Percentiles rank a stretch among this genome's conserved stretches.
phyloP scores from a whole-genome alignment of 2,113 vertebrate genomes.

The Pteropus alecto region DNA sequence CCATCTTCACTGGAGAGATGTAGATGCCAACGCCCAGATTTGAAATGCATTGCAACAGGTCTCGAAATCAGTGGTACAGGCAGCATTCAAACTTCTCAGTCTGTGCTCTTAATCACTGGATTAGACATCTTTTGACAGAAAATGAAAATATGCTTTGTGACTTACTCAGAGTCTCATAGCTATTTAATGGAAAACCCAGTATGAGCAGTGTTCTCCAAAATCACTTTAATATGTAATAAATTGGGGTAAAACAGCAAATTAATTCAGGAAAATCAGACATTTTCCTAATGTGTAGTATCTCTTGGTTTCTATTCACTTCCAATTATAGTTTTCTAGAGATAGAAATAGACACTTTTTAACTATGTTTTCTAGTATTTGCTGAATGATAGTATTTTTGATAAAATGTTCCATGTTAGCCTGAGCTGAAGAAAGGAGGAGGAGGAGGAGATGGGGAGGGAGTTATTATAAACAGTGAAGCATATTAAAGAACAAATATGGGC shows the following conservation, averaged over 20 bases:
- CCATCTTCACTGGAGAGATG: background rate
- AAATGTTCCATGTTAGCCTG: background rate
- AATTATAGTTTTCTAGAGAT: background rate
- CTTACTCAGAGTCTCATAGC: background rate
- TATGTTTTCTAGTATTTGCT: background rate
- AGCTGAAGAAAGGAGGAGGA: background rate
- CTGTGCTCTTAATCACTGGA: background rate
- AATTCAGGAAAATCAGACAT: background rate
- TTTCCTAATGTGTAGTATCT: background rate
- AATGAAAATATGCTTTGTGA: background rate
- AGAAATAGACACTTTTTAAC: background rate
- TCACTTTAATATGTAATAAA: background rate
- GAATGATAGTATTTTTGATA: background rate
- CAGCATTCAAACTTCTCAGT: background rate
- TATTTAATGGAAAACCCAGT: background rate
- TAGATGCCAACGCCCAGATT: background rate
- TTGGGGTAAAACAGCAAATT: background rate
- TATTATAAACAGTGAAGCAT: background rate
- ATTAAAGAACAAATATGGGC: background rate
- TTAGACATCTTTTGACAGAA: background rate
- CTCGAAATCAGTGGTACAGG: background rate
- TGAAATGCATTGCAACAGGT: accelerated
- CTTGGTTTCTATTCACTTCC: background rate
- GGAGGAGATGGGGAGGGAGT: background rate
- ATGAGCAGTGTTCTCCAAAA: background rate